Conservation (phyloP, 2,113 vertebrate species). For the Symphodus melops region DNA sequence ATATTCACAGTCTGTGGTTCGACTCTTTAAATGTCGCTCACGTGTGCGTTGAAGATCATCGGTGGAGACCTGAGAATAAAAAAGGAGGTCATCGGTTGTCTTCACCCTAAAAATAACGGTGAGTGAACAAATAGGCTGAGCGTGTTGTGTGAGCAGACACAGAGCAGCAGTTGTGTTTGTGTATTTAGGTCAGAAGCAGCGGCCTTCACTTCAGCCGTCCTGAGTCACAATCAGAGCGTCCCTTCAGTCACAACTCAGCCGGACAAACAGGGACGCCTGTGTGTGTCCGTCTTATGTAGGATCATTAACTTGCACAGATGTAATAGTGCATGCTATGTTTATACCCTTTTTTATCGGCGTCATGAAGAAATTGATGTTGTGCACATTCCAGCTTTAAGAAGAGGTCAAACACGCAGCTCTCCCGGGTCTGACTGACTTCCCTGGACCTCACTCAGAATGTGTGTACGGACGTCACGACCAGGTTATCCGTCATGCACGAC, state of each 20-base stretch:
- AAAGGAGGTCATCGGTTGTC: conserved; percentile 22
- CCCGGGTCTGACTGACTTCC: not conserved
- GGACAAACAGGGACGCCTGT: conserved; percentile 48
- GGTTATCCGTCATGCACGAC: not conserved
- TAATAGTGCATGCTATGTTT: conserved; percentile 19
- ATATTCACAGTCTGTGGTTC: too few species aligned
- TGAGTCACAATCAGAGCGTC: conserved; percentile 36
- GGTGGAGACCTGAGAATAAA: not conserved
- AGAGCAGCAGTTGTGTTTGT: conserved; percentile 53
- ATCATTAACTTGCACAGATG: conserved; percentile 7
- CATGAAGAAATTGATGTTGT: conserved; percentile 12
- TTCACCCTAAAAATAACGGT: conserved; percentile 51
- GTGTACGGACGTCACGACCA: not conserved
- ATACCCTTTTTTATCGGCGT: conserved; percentile 8
- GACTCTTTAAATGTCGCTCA: not conserved
- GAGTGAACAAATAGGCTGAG: conserved; percentile 34
- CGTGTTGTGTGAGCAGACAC: conserved; percentile 51
- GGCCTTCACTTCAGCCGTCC: conserved; percentile 15
- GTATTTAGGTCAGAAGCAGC: conserved; percentile 54
- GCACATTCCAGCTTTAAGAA: conserved; percentile 25
- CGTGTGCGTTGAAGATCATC: not conserved
- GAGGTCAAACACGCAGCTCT: not conserved
- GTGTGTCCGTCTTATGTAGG: not conserved
- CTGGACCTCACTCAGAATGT: too few species aligned
- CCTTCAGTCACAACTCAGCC: conserved; percentile 38